Base-by-base conservation (phyloP, 2,888 invertebrate species). In the Phyllotreta cruciferae region DNA sequence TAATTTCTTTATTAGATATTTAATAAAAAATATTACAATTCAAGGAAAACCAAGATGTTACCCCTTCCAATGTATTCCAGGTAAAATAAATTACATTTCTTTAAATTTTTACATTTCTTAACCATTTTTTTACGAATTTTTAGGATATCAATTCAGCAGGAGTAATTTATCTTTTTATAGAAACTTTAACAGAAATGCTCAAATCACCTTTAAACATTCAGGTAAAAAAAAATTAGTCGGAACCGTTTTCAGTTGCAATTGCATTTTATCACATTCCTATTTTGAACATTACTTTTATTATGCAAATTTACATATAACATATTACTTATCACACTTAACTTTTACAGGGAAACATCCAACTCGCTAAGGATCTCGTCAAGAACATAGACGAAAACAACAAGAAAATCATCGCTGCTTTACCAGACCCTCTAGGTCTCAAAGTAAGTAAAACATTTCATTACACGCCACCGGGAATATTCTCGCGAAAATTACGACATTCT, bases 311-410 rank as follows among this genome's bases (percentile, higher is more conserved):
- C 8, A 37, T n/a, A 52, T 37, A 37, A 37, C 8, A 10, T 52
- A 3, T 9, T 3, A 8, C 37, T 10, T n/a, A 35, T 50, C 13
- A 10, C 37, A 52, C 9, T 36, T 50, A n/a, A 14, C 5, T 36
- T 6, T 37, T 52, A n/a, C 13, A 52, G 52, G 52, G 8, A 37
- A 52, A 52, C 9, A 5, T 52, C n/a, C 10, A 52, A 52, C 10
- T 37, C 3, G 11, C 13, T 1, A 36, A 52, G 38, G 10, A 10
- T 37, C 11, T 52, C 7, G 37, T 9, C 6, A 52, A 52, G 10
- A 35, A 14, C 4, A 8, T 52, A n/a, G 52, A 52, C 9, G 52
- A 52, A 11, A 52, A 52, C 10, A 52, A 37, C 52, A 52, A 52
- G 37, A 52, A 38, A 37, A 6, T 52, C 8, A 52, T 52, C 11